These are phyloP conservation scores for Arenicola marina DNA, from an alignment of 2,888 invertebrate genomes.

Conservation along the genomic window DNA sequence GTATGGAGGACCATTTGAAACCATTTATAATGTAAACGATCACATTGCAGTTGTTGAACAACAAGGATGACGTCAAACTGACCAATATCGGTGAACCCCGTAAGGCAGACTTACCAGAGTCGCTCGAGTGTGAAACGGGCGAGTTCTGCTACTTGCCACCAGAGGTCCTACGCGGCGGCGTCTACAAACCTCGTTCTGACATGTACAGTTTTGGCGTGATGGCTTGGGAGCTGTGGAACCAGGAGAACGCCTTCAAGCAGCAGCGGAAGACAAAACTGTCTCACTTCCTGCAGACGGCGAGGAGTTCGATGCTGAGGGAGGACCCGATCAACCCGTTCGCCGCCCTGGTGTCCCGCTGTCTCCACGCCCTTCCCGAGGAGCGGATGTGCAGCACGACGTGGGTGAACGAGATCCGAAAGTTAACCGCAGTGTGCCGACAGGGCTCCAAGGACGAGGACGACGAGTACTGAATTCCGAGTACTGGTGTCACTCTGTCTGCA, in stretches of 20 bases:
- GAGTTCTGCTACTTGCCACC: conserved; percentile 48
- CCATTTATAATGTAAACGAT: no score
- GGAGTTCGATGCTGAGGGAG: conserved; percentile 3
- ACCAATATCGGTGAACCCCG: conserved; percentile 38
- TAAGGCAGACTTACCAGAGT: conserved; percentile 26
- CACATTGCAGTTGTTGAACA: conserved; percentile 14
- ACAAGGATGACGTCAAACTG: conserved; percentile 22
- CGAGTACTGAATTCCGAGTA: no score
- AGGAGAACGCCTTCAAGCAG: conserved; percentile 21
- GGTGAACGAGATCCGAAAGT: conserved; percentile 27
- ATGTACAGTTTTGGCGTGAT: conserved; percentile 43
- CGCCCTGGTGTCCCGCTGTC: conserved; percentile 11
- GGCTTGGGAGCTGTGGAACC: conserved; percentile 37
- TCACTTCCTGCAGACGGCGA: conserved; percentile 15
- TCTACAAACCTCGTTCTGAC: conserved; percentile 45
- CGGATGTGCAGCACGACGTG: conserved; percentile 22
- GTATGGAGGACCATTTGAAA: no score
- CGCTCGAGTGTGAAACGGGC: conserved; percentile 25
- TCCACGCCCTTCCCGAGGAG: conserved; percentile 9
- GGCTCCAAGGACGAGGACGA: conserved; percentile 3
- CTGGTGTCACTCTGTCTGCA: no score
- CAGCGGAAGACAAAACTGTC: conserved; percentile 11
- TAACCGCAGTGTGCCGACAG: conserved; percentile 9
- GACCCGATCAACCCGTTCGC: conserved; percentile 17
- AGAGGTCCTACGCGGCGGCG: conserved; percentile 44